These are phyloP conservation scores for Diorhabda sublineata DNA, from an alignment of 1,140 invertebrate genomes.

Conservation along the genomic window DNA sequence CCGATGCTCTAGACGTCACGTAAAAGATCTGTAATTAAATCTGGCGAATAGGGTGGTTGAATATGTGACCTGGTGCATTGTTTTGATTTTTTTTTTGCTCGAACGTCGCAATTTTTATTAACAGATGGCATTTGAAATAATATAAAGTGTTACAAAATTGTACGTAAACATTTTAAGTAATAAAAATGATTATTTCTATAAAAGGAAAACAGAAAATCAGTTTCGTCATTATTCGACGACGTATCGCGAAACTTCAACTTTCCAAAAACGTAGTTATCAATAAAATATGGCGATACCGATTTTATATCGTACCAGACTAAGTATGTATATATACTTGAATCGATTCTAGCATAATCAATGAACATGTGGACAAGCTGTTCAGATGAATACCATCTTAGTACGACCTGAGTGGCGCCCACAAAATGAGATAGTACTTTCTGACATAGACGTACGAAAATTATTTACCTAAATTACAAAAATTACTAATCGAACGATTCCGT, in stretches of 20 bases:
- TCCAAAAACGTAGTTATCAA: slow-evolving; percentile 11
- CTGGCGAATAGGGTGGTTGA: too few relatives aligned
- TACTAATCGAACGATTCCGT: too few relatives aligned
- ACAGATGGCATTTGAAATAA: too few relatives aligned
- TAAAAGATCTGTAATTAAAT: too few relatives aligned
- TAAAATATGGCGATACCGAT: slow-evolving; percentile 1
- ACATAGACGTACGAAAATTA: slow-evolving; percentile 5
- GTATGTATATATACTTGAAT: slow-evolving; percentile 20
- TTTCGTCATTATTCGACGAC: slow-evolving; percentile 2
- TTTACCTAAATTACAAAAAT: too few relatives aligned
- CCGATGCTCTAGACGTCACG: too few relatives aligned
- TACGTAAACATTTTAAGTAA: not conserved
- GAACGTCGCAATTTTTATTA: too few relatives aligned
- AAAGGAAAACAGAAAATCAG: slow-evolving; percentile 1
- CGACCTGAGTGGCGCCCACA: slow-evolving; percentile 37
- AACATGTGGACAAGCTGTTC: slow-evolving; percentile 25
- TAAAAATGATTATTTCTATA: slow-evolving; percentile 3
- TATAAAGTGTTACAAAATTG: too few relatives aligned
- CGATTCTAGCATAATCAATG: slow-evolving; percentile 31
- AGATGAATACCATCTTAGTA: slow-evolving; percentile 35
- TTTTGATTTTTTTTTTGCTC: too few relatives aligned
- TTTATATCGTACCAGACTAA: slow-evolving; percentile 1
- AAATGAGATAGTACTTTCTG: slow-evolving; percentile 31
- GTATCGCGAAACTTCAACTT: slow-evolving; percentile 11
- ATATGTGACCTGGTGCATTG: too few relatives aligned